Evolutionary conservation across 1,140 invertebrate genomes (phyloP).

Genomic region (Euwallacea similis): DNA sequence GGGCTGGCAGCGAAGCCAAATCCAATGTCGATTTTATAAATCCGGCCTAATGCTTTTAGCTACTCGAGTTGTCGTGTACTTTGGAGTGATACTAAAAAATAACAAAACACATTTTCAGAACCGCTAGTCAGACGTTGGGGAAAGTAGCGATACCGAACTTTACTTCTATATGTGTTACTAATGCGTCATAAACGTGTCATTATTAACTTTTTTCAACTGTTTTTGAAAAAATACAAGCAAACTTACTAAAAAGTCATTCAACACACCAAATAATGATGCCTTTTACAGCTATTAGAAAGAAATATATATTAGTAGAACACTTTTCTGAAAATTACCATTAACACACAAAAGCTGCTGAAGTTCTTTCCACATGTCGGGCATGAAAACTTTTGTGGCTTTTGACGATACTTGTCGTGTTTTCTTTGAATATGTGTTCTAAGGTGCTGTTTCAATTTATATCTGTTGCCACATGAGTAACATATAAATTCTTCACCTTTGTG

Average conservation of each 20-base stretch:
- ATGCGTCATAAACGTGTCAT: background rate
- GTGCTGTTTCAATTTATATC: constrained; percentile 36
- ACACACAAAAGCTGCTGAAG: constrained; percentile 32
- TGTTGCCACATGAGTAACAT: constrained; percentile 53
- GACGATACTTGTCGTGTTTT: constrained; percentile 11
- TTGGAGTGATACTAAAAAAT: constrained; percentile 38
- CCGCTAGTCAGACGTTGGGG: too few relatives aligned
- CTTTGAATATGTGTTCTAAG: constrained; percentile 37
- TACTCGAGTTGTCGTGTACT: constrained; percentile 47
- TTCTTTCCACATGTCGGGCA: constrained; percentile 37
- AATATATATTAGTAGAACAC: background rate
- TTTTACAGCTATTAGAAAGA: background rate
- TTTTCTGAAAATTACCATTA: constrained; percentile 17
- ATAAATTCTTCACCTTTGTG: background rate
- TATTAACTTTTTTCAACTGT: background rate
- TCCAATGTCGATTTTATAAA: too few relatives aligned
- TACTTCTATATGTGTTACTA: too few relatives aligned
- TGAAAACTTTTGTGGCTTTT: constrained; percentile 17
- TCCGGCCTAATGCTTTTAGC: too few relatives aligned
- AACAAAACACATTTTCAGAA: background rate
- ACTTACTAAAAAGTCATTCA: too few relatives aligned
- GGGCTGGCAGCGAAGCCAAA: too few relatives aligned
- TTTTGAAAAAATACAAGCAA: background rate
- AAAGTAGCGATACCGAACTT: too few relatives aligned
- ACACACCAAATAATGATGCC: too few relatives aligned